Evolutionary conservation across 2,113 vertebrate genomes (phyloP), one percentile per base, ranked within the genome.

Genomic region (Diphyllodes magnificus): DNA sequence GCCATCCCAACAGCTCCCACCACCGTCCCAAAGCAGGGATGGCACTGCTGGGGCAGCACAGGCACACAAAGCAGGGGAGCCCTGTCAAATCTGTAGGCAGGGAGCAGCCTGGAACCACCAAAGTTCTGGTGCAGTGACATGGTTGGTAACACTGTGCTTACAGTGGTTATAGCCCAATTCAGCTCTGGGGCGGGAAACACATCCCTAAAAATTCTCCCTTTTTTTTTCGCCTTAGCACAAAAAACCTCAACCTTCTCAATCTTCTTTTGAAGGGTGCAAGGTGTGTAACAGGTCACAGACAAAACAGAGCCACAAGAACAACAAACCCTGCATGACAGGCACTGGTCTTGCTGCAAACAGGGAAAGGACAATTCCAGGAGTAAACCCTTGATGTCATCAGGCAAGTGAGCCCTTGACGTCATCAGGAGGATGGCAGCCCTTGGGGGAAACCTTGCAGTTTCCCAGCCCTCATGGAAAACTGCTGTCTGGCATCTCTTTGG

Each of bases 131-230:
- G 39, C 70, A 50, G 22, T 15, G 49, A 51, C 16, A 10, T 0
- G 11, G 54, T 42, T 0, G 0, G 53, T 50, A 90, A 70, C 1
- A 1, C 49, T 65, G 59, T 4, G 3, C 35, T 61, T 45, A 50
- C 50, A 70, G 78, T 27, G 42, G 69, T 84, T 54, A 66, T 5
- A 42, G 27, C 57, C 71, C 53, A 68, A 50, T 39, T 49, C 49
- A 68, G 33, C 33, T 63, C 16, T 33, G 31, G 10, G 42, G 17
- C 54, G 42, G n/a, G 14, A 70, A 75, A 51, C 4, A 73, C 30
- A 85, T 27, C 13, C 66, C 42, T 73, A 63, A 13, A 77, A 83
- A 31, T 16, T 40, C 11, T 18, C 5, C 42, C 24, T 9, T 16
- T 40, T n/a, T 51, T 69, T 49, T 49, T 13, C 6, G 3, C 20